Conservation (phyloP, 2,113 vertebrate species). For the Lathamus discolor region DNA sequence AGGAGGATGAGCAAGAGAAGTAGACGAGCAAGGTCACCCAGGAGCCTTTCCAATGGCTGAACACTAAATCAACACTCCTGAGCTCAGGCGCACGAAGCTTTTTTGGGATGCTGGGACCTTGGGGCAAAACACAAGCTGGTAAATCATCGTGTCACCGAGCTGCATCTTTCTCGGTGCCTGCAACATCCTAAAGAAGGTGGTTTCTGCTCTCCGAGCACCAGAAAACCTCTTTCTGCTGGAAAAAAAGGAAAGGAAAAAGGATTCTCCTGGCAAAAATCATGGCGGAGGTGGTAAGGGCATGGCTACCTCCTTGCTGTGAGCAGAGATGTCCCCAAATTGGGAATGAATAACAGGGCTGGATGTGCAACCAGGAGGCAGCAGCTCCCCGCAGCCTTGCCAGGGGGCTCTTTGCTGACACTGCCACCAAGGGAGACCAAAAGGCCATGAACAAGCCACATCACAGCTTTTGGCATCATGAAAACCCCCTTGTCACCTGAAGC, state of each 20-base stretch:
- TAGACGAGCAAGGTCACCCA: background rate
- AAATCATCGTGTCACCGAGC: background rate
- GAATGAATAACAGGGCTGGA: accelerated
- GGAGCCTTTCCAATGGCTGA: background rate
- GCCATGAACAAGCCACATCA: accelerated
- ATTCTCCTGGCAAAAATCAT: background rate
- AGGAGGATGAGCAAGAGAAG: background rate
- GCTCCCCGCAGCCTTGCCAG: background rate
- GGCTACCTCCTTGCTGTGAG: background rate
- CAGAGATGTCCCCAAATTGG: accelerated
- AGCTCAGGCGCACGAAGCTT: accelerated
- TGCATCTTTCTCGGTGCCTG: background rate
- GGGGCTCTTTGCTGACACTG: accelerated
- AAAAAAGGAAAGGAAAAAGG: background rate
- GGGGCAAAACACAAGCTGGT: background rate
- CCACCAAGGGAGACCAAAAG: background rate
- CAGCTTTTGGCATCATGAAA: background rate
- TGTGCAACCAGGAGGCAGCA: background rate
- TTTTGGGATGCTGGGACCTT: background rate
- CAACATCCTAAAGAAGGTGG: background rate
- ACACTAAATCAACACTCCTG: accelerated
- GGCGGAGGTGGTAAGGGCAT: accelerated
- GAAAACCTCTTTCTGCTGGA: background rate
- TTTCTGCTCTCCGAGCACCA: background rate
- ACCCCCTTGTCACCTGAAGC: background rate